Base-by-base conservation (phyloP, 2,888 invertebrate genomes). In the Imbricaverruca yamaguchii region DNA sequence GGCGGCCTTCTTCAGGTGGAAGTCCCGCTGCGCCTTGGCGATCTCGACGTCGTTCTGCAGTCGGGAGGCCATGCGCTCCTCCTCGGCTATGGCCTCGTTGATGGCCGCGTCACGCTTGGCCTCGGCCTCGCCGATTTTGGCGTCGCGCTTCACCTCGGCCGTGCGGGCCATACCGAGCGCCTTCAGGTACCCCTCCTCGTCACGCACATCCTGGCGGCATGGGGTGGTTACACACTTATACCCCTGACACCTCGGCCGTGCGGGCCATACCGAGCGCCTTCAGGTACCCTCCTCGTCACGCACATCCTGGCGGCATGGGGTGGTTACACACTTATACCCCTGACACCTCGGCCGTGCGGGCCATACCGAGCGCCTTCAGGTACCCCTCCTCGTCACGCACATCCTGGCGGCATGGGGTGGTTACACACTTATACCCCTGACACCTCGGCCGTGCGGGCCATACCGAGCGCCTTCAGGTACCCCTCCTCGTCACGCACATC, bases 31-130 rank as follows among this genome's bases (percentile, higher is more conserved):
- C 0, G 98, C 96, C 88, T 98, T 97, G 1, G 98, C 97, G 82
- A 98, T 97, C 88, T 98, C 97, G 0, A 97, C 96, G 87, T 98
- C 97, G 88, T 98, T 98, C 25, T 94, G 89, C 87, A 96, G 96
- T 83, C 95, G 92, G 0, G 97, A 91, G 0, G 97, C 96, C 96
- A 97, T 96, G 80, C 97, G 90, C 87, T 97, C 95, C 87, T 98
- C 97, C 87, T 98, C 97, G 0, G 98, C 98, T 86, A 96, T 93
- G 0, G 97, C 97, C 88, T 97, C 97, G 86, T 95, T 94, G 85
- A 96, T 96, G 85, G 92, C 92, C 0, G 97, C 94, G 86, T 98
- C 97, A 81, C 93, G 92, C 81, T 94, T 92, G 0, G 98, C 98
- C 87, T 98, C 97, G 0, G 98, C 98, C 87, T 98, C 98, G 18